Base-by-base conservation (phyloP, 2,113 vertebrate genomes). In the Dipodomys stephensi region DNA sequence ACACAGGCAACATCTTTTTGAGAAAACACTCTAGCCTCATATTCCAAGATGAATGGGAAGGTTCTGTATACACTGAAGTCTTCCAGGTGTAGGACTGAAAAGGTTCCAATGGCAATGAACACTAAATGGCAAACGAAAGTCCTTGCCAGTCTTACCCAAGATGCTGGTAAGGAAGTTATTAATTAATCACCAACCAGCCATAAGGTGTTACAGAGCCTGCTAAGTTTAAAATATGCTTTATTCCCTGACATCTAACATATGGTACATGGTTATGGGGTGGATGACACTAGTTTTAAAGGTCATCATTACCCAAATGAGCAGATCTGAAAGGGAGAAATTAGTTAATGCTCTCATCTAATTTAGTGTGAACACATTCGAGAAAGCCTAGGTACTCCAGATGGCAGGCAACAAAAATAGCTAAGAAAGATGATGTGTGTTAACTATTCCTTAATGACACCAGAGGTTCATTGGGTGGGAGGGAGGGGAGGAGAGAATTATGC, bases 211-310 rank as follows among this genome's bases (percentile, higher is more conserved):
- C 0, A 0, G 86, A 95, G 85, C 62, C 94, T 65, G 90, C 85
- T 93, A 95, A 86, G 94, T 96, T 95, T 95, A 95, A 57, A 96
- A 95, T 89, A 88, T 81, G 96, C 92, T 96, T 96, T 95, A 95
- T 95, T 96, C 95, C 92, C 92, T 92, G 95, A 96, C 95, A 97
- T 95, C 82, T 79, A 88, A 86, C 97, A 97, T 96, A 97, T 95
- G 97, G 96, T 64, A 79, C 94, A 73, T 83, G 94, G 95, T 93
- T 90, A 97, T 94, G 95, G 92, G 93, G 96, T 94, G 79, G 85
- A 88, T 93, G 96, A 91, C 96, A 95, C 96, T 93, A 88, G 94
- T 90, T 95, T 96, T 95, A 97, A 97, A 97, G 97, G 97, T 96
- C 96, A 96, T 74, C 28, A 22, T 91, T 93, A 95, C 94, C 97